Conservation (phyloP, 2,888 invertebrate species). For the Lordiphosa fenestrarum region DNA sequence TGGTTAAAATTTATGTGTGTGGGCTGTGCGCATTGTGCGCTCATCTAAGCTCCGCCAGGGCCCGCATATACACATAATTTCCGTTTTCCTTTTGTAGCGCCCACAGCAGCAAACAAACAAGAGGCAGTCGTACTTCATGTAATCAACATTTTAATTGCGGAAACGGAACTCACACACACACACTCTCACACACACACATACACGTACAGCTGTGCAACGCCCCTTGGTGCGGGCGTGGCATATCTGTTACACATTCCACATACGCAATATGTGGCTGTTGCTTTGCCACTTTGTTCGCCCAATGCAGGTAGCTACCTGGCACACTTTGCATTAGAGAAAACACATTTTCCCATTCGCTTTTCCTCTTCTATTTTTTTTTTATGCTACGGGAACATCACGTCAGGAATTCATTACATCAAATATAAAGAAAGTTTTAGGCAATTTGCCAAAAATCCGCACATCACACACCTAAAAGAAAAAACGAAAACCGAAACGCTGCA, state of each 20-base stretch:
- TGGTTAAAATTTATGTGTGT: slow-evolving; percentile 55
- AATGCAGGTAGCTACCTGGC: slow-evolving; percentile 40
- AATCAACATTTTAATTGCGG: slow-evolving; percentile 76
- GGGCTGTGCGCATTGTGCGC: slow-evolving; percentile 19
- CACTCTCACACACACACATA: slow-evolving; percentile 40
- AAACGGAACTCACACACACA: slow-evolving; percentile 69
- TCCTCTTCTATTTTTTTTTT: slow-evolving; percentile 6
- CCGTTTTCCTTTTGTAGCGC: slow-evolving; percentile 69
- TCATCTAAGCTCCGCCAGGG: slow-evolving; percentile 50
- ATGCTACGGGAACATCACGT: slow-evolving; percentile 37
- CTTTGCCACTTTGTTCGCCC: slow-evolving; percentile 30
- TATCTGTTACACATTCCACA: slow-evolving; percentile 68
- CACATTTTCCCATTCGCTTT: slow-evolving; percentile 34
- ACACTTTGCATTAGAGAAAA: slow-evolving; percentile 44
- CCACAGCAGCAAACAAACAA: slow-evolving; percentile 59
- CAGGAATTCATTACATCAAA: slow-evolving; percentile 74
- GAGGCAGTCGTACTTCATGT: slow-evolving; percentile 73
- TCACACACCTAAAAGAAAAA: slow-evolving; percentile 3
- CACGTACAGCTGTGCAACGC: slow-evolving; percentile 15
- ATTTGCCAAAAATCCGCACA: slow-evolving; percentile 58
- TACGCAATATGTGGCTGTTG: slow-evolving; percentile 53
- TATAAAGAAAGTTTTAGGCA: slow-evolving; percentile 75
- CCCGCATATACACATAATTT: slow-evolving; percentile 69
- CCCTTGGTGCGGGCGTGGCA: slow-evolving; percentile 17
- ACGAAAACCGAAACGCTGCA: slow-evolving; percentile 42